Evolutionary conservation across 2,888 invertebrate species (phyloP).

Genomic region (Selenia dentaria): DNA sequence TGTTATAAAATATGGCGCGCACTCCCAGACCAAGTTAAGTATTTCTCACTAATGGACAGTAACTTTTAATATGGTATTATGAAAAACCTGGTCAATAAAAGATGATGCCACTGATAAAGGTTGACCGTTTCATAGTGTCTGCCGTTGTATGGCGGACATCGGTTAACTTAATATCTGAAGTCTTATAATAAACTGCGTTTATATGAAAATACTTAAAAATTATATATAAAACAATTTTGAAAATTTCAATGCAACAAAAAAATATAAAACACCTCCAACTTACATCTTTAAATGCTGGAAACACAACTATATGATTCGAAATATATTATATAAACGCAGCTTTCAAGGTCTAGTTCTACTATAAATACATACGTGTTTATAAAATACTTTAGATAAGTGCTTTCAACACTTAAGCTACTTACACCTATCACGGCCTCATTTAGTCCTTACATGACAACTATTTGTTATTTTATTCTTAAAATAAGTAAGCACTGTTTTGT

Average conservation of each 20-base stretch:
- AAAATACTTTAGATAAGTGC: conserved; percentile 61
- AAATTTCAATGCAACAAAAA: too few species aligned
- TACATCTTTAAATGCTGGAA: not conserved
- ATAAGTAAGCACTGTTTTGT: conserved; percentile 35
- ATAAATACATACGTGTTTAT: conserved; percentile 55
- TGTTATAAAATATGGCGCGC: too few species aligned
- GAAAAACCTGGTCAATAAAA: conserved; percentile 47
- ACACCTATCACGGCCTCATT: conserved; percentile 75
- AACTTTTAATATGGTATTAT: conserved; percentile 50
- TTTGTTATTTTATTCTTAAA: conserved; percentile 41
- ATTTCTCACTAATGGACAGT: conserved; percentile 57
- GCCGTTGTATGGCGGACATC: not conserved
- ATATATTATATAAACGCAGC: conserved; percentile 26
- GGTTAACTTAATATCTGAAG: too few species aligned
- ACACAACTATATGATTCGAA: not conserved
- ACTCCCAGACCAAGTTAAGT: conserved; percentile 41
- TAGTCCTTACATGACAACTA: conserved; percentile 53
- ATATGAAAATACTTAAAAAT: too few species aligned
- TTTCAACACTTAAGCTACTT: conserved; percentile 64
- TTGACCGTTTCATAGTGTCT: not conserved
- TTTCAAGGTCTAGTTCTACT: conserved; percentile 39
- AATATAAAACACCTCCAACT: too few species aligned
- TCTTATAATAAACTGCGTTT: too few species aligned
- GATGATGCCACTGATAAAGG: conserved; percentile 30
- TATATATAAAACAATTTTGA: too few species aligned